Evolutionary conservation across 2,113 vertebrate species (phyloP).

Genomic region (Lepus timidus): DNA sequence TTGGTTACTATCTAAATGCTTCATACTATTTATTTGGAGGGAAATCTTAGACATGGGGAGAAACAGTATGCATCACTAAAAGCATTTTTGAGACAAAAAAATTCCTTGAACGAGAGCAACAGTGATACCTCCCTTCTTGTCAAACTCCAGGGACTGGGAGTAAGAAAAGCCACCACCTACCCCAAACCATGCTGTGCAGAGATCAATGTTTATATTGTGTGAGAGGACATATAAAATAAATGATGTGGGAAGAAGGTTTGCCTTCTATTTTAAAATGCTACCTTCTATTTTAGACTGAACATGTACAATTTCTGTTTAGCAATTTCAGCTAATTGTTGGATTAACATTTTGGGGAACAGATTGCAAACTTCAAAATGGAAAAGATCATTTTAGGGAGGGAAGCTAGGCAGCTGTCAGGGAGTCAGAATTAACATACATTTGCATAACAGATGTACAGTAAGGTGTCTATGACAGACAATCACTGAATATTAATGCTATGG

Average conservation of each 20-base stretch:
- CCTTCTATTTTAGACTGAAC: constrained; percentile 90
- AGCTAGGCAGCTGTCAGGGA: constrained; percentile 92
- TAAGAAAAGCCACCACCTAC: constrained; percentile 82
- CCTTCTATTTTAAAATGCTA: constrained; percentile 89
- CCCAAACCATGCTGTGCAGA: constrained; percentile 84
- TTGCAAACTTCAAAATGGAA: constrained; percentile 94
- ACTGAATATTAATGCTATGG: constrained; percentile 93
- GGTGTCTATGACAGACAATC: constrained; percentile 94
- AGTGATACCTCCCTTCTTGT: constrained; percentile 75
- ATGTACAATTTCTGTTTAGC: constrained; percentile 92
- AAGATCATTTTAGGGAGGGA: constrained; percentile 92
- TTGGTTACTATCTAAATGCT: neutral
- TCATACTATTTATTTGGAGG: neutral
- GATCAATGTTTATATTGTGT: constrained; percentile 87
- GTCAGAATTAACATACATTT: constrained; percentile 93
- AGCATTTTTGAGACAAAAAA: constrained; percentile 64
- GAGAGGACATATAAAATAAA: constrained; percentile 87
- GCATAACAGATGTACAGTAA: constrained; percentile 96
- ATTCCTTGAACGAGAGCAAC: constrained; percentile 68
- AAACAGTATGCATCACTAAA: constrained; percentile 32
- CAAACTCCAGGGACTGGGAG: constrained; percentile 74
- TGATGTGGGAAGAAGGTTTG: constrained; percentile 86
- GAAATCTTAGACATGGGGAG: constrained; percentile 25
- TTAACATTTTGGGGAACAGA: constrained; percentile 93
- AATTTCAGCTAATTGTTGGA: constrained; percentile 93